These are phyloP conservation scores for Alectoris magna DNA, from an alignment of 2,797 vertebrate species.

Conservation along the genomic window DNA sequence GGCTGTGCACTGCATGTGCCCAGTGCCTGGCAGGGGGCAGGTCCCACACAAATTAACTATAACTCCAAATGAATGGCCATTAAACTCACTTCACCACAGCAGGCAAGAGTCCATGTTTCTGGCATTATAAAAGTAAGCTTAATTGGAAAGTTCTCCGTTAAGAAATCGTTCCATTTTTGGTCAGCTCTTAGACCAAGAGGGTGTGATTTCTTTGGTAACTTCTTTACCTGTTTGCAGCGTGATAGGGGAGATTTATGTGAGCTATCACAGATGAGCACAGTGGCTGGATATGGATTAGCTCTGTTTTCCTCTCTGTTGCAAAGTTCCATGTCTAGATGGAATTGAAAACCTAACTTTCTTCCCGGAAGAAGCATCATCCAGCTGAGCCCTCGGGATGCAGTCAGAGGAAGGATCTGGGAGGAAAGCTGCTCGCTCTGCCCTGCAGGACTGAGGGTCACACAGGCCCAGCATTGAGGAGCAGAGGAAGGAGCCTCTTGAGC, in stretches of 20 bases:
- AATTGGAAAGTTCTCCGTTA: constrained; percentile 40
- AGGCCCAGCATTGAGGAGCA: not conserved
- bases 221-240: constrained; percentile 1
- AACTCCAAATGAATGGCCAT: not conserved
- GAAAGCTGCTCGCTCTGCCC: not conserved
- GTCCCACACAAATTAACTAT: not conserved
- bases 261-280: not conserved
- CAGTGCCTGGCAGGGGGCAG: not conserved
- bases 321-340: not conserved
- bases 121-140: not conserved
- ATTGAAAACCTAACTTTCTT: not conserved
- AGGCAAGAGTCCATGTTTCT: not conserved
- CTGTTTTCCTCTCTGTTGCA: not conserved
- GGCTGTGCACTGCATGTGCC: not conserved
- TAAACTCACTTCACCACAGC: not conserved
- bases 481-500: not conserved
- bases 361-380: not conserved
- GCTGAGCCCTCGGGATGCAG: rapidly evolving
- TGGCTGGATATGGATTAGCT: not conserved
- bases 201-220: constrained; percentile 50
- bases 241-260: constrained; percentile 6
- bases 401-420: not conserved
- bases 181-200: constrained; percentile 19
- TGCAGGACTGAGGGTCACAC: not conserved
- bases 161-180: not conserved